phyloP scores from a whole-genome alignment of 1,140 invertebrate species.

The Neuroterus valhalla region DNA sequence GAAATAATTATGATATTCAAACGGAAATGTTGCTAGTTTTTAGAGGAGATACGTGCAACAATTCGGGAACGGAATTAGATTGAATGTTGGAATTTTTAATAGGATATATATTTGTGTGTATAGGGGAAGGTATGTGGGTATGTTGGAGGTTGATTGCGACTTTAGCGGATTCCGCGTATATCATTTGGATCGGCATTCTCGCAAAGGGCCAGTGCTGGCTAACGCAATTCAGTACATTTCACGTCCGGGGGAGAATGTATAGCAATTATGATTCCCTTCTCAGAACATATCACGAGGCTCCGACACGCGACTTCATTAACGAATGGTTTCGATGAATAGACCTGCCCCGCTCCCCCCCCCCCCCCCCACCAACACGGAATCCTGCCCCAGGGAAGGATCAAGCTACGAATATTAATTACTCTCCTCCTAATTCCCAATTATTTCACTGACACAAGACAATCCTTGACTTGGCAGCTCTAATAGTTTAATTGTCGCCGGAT shows the following conservation, averaged over 20 bases:
- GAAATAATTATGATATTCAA: too few species aligned
- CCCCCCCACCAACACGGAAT: too few species aligned
- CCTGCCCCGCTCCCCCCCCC: conserved; percentile 19
- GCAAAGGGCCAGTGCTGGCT: conserved; percentile 39
- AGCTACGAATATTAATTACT: conserved; percentile 49
- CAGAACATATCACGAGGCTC: conserved; percentile 51
- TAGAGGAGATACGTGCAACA: too few species aligned
- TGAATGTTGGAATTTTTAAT: background rate
- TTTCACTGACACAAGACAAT: too few species aligned
- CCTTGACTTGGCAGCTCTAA: too few species aligned
- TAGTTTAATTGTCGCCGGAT: too few species aligned
- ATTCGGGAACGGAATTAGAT: background rate
- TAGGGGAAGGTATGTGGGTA: conserved; percentile 26
- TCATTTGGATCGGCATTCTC: conserved; percentile 52
- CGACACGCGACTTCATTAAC: conserved; percentile 60
- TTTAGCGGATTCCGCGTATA: conserved; percentile 45
- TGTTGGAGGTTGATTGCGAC: conserved; percentile 45
- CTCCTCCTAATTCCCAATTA: conserved; percentile 50
- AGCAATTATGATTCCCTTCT: conserved; percentile 52
- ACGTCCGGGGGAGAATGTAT: conserved; percentile 46
- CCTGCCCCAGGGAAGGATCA: conserved; percentile 30
- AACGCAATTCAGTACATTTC: conserved; percentile 52
- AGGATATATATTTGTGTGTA: background rate
- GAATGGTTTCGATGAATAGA: conserved; percentile 48
- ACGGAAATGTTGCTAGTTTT: too few species aligned